Percentiles rank a stretch among this genome's conserved stretches.
Conservation (phyloP, 2,113 vertebrate genomes). For the Megaceryle maxima region DNA sequence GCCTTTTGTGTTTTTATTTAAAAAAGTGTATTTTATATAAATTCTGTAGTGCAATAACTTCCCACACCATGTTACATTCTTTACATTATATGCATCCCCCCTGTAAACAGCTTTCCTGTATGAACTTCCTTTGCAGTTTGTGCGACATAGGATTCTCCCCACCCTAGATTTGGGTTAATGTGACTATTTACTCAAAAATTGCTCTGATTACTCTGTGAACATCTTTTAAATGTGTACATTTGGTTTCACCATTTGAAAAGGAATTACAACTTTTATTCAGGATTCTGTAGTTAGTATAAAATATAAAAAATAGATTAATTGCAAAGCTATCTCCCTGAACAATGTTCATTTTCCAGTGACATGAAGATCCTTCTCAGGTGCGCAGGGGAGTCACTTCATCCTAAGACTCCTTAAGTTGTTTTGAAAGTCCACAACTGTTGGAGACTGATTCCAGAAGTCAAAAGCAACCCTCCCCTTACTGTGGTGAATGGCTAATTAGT, state of each 20-base stretch:
- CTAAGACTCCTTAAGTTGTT: not conserved
- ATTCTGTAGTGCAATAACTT: constrained; percentile 63
- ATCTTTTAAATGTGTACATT: not conserved
- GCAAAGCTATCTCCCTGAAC: constrained; percentile 54
- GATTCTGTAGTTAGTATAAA: constrained; percentile 40
- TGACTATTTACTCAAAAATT: not conserved
- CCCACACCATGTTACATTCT: constrained; percentile 50
- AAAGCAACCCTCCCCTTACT: not conserved
- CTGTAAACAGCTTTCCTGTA: constrained; percentile 54
- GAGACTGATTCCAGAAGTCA: not conserved
- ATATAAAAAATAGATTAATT: constrained; percentile 45
- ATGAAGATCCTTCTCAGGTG: not conserved
- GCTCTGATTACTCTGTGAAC: not conserved
- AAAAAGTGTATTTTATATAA: constrained; percentile 52
- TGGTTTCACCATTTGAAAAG: not conserved
- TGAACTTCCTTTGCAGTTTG: constrained; percentile 31
- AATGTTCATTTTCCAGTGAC: not conserved
- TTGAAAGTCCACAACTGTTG: not conserved
- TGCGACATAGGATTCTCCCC: not conserved
- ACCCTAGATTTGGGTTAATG: not conserved
- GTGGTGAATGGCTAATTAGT: not conserved
- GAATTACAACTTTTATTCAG: not conserved
- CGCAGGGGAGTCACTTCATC: not conserved
- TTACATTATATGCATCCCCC: not conserved
- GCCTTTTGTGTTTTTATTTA: constrained; percentile 56